Evolutionary conservation across 1,140 invertebrate genomes (phyloP).

Genomic region (Ylistrum balloti): DNA sequence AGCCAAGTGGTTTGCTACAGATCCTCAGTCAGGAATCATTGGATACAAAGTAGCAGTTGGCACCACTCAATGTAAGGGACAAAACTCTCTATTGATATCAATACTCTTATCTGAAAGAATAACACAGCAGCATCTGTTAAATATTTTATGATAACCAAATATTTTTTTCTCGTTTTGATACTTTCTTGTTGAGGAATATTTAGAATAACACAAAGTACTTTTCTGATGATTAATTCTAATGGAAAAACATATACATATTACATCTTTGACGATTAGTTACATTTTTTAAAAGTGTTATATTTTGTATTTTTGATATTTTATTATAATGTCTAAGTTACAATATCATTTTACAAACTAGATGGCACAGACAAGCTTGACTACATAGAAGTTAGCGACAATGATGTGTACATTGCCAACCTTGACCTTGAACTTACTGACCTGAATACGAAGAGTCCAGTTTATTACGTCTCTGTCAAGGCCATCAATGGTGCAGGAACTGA

Average conservation of each 20-base stretch:
- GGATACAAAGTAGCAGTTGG: slow-evolving; percentile 67
- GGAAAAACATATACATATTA: no score
- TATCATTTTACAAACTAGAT: slow-evolving; percentile 48
- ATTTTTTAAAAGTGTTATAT: no score
- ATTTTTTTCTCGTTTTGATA: no score
- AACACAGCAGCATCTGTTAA: no score
- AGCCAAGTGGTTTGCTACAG: slow-evolving; percentile 64
- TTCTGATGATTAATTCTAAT: no score
- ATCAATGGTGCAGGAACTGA: slow-evolving; percentile 69
- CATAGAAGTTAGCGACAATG: slow-evolving; percentile 49
- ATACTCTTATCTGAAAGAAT: not conserved
- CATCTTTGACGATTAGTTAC: no score
- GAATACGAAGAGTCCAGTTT: slow-evolving; percentile 57
- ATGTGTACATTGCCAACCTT: slow-evolving; percentile 62
- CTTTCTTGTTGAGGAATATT: no score
- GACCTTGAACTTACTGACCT: slow-evolving; percentile 46
- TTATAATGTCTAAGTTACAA: not conserved
- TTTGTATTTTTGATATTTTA: no score
- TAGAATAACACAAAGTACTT: no score
- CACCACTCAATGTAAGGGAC: slow-evolving; percentile 61
- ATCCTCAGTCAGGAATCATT: slow-evolving; percentile 67
- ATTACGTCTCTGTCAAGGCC: slow-evolving; percentile 71
- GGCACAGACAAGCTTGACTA: slow-evolving; percentile 59
- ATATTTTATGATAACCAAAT: no score
- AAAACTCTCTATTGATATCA: not conserved